Base-by-base conservation (phyloP, 2,888 invertebrate genomes). In the Mythimna ferrago region DNA sequence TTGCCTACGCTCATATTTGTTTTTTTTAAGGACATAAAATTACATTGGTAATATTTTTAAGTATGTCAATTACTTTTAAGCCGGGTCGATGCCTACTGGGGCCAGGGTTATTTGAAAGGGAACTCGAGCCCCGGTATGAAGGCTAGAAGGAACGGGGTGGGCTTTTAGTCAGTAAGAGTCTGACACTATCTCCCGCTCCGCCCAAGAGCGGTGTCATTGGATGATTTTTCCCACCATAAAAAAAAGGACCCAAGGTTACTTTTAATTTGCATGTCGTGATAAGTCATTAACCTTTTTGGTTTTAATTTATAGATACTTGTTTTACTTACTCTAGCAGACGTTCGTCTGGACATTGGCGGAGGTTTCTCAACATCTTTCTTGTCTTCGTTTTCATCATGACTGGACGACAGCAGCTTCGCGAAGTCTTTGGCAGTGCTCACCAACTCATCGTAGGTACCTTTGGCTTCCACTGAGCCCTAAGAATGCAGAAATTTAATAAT, bases 401-500 rank as follows among this genome's bases (percentile, higher is more conserved):
- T 90, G n/a, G 95, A 91, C 1, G 93, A 92, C 79, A 97, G 87
- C 80, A 97, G 87, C 89, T 97, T 97, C 0, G 97, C 97, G 75
- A 97, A 97, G 86, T 97, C 97, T 92, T 97, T 95, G 19, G 97
- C 97, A 1, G 97, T 96, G 19, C 93, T 93, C 66, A 96, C 91
- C 16, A 97, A 88, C 77, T 97, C 97, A 7, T 96, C 93, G 81
- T 97, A 97, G 0, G 97, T 97, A 48, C 97, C 97, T 87, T 97
- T 96, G 5, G 96, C 96, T 86, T 97, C 96, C 48, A 97, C 94
- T 44, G 88, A 78, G 5, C 97, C 97, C 96, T 97, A 89, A 64
- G 89, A 63, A 66, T 72, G 9, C 51, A 75, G 32, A 71, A 54
- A 9, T 16, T 41, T 14, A 41, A 41, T 61, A 61, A 35, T 19